These are phyloP conservation scores for Drosophila hawaiiensis DNA, from an alignment of 2,888 invertebrate genomes.

Conservation along the genomic window DNA sequence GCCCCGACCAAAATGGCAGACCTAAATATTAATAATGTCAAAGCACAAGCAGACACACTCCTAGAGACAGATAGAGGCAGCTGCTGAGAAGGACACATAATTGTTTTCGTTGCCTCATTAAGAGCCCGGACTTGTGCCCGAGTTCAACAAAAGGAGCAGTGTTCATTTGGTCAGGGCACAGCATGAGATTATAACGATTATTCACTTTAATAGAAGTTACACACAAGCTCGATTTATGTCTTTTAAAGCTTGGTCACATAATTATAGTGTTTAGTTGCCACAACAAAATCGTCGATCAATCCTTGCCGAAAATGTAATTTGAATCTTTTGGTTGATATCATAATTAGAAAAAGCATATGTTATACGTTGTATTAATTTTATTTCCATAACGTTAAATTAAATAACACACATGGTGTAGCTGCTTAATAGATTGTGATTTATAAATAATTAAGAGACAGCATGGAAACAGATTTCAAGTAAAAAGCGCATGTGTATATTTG, in stretches of 20 bases:
- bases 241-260: conserved; percentile 31
- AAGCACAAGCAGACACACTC: conserved; percentile 16
- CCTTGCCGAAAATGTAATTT: conserved; percentile 10
- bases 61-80: background rate
- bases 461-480: background rate
- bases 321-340: conserved; percentile 3
- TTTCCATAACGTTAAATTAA: background rate
- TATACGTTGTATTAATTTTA: background rate
- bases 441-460: background rate
- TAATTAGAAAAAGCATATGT: background rate
- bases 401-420: background rate
- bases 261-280: conserved; percentile 25
- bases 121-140: conserved; percentile 44
- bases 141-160: conserved; percentile 29
- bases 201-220: conserved; percentile 50
- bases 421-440: background rate
- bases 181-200: conserved; percentile 58
- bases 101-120: conserved; percentile 64
- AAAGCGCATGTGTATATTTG: background rate
- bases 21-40: conserved; percentile 65
- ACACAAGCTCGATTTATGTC: conserved; percentile 30
- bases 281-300: conserved; percentile 7
- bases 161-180: conserved; percentile 38
- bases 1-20: conserved; percentile 48
- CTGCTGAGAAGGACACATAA: conserved; percentile 42